Evolutionary conservation across 1,140 invertebrate species (phyloP), one percentile per base, ranked within the genome.

Genomic region (Drosophila bifasciata): DNA sequence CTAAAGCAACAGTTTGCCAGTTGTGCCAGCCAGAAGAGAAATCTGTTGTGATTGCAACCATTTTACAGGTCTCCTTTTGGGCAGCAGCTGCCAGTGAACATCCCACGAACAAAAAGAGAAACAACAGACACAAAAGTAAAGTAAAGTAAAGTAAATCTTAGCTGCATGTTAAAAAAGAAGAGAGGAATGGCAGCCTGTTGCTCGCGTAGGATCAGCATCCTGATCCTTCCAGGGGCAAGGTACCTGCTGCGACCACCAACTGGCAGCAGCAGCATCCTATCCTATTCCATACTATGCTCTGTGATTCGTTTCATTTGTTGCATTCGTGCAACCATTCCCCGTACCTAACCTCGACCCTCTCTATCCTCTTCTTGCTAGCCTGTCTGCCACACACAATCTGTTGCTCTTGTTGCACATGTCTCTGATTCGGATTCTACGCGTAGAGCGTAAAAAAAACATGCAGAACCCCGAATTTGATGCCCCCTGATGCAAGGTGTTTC

Each of bases 301-400:
- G 74, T 77, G 75, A 84, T 86, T 86, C 76, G 81, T 73, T 86
- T 84, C 80, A 80, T 85, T 86, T 80, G 71, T 76, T 78, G 79
- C 67, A 68, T 44, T 50, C 52, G 41, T n/a, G 55, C 61, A 23
- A 15, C 32, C 4, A 39, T 17, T 53, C 17, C 50, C 19, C n/a
- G n/a, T 45, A 43, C 36, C 40, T 44, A 58, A 36, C 48, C 45
- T 16, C 13, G 15, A 56, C 1, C 19, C 1, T 23, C 28, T 32
- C 32, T 11, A 36, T 11, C 32, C 32, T 36, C 32, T 36, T 5
- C n/a, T n/a, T 0, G 11, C 32, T 3, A 32, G 3, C 32, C 3
- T 53, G 51, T 57, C 68, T 53, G 55, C 56, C 28, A 46, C 83
- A 88, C 28, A 46, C 83, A 88, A 89, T 72, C 84, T 89, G 84